phyloP scores from a whole-genome alignment of 2,888 invertebrate species.

The Chironomus riparius region DNA sequence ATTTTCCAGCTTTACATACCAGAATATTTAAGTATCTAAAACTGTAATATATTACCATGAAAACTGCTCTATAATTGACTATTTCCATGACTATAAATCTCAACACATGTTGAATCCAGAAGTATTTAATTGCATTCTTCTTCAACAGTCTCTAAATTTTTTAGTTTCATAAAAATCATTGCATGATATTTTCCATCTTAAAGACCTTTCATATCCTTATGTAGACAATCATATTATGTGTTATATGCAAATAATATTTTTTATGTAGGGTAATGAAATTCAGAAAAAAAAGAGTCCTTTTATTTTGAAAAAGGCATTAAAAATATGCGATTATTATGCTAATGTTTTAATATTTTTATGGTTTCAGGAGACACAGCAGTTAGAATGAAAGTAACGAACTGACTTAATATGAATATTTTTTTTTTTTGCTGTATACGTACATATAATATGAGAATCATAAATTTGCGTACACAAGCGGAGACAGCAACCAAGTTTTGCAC shows the following conservation, averaged over 20 bases:
- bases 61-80: too few species aligned
- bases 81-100: too few species aligned
- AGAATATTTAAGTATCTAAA: too few species aligned
- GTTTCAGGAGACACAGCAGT: neutral
- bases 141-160: too few species aligned
- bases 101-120: too few species aligned
- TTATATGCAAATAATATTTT: neutral
- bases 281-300: neutral
- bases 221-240: too few species aligned
- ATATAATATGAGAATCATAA: neutral
- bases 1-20: too few species aligned
- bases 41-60: too few species aligned
- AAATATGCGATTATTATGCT: constrained; percentile 7
- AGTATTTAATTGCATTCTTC: too few species aligned
- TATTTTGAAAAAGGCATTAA: neutral
- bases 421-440: neutral
- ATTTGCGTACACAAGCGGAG: neutral
- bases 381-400: neutral
- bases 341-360: constrained; percentile 1
- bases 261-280: neutral
- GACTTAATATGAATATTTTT: neutral
- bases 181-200: too few species aligned
- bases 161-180: too few species aligned
- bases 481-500: neutral
- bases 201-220: too few species aligned